Evolutionary conservation across 2,888 invertebrate genomes (phyloP).

Genomic region (Plagodis pulveraria): DNA sequence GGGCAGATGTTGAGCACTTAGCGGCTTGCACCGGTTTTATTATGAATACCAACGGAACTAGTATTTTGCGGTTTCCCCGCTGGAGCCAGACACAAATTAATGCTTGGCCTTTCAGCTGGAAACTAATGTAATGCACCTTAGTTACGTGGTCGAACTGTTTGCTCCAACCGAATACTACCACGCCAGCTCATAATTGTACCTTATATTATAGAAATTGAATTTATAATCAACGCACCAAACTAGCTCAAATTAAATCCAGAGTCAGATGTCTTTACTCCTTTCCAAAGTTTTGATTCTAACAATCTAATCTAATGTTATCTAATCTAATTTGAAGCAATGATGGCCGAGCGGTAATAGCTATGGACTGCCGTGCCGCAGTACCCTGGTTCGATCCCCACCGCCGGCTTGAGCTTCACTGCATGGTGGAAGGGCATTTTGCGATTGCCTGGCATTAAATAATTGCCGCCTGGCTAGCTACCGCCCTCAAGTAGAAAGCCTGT

Average conservation of each 20-base stretch:
- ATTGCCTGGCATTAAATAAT: too few relatives aligned
- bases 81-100: conserved; percentile 80
- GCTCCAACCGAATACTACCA: conserved; percentile 69
- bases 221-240: conserved; percentile 52
- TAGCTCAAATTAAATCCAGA: conserved; percentile 3
- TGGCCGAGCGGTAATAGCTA: too few relatives aligned
- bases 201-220: conserved; percentile 71
- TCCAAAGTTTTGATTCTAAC: too few relatives aligned
- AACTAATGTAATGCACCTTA: conserved; percentile 84
- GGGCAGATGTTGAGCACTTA: conserved; percentile 81
- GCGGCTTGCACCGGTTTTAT: conserved; percentile 80
- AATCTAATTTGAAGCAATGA: too few relatives aligned
- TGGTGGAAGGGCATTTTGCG: too few relatives aligned
- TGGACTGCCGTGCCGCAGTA: too few relatives aligned
- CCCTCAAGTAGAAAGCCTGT: too few relatives aligned
- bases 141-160: conserved; percentile 78
- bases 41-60: conserved; percentile 83
- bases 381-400: too few relatives aligned
- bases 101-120: conserved; percentile 80
- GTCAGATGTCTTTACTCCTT: too few relatives aligned
- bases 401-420: too few relatives aligned
- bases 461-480: too few relatives aligned
- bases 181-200: conserved; percentile 42
- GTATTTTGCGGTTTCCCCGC: conserved; percentile 81
- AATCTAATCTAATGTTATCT: too few relatives aligned